Evolutionary conservation across 2,113 vertebrate species (phyloP), one percentile per base, ranked within the genome.

Genomic region (Scopus umbretta): DNA sequence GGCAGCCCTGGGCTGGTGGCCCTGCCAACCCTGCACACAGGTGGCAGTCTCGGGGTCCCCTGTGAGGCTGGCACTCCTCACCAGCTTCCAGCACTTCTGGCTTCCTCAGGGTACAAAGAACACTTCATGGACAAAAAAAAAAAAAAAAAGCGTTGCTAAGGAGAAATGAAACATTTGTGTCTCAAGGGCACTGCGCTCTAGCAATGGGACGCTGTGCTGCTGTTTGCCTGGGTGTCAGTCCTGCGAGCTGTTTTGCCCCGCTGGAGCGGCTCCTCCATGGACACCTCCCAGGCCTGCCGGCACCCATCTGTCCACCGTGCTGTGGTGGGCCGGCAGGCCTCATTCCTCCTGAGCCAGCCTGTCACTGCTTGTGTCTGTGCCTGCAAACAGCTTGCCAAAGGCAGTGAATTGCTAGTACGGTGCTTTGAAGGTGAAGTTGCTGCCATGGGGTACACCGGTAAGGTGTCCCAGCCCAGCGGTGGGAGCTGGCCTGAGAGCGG

Each of bases 361-460:
- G 29, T n/a, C 49, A 3, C 47, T 59, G 62, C 47, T 22, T 16
- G 0, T 8, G 7, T 32, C 40, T 65, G 15, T 0, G 1, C 18
- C 32, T 59, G 43, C 40, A 68, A 16, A 40, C 74, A 1, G 0
- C 79, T 92, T 86, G 52, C 49, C 52, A 43, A 68, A 65, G 52
- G 26, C 43, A 11, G 23, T 8, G 52, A 72, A 11, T 59, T 49
- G 18, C 71, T 68, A 10, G 7, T 17, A 9, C 4, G 15, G 43
- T 29, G 49, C 49, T 92, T 61, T 16, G 12, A 32, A 53, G 53
- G 19, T 11, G 38, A 36, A 38, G 74, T 5, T 73, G 63, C 58
- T 70, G 67, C 63, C 29, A 1, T 1, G 18, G 62, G 30, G 76
- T 53, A 15, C 19, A 3, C 43, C 0, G 0, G 16, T 34, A 49